Base-by-base conservation (phyloP, 2,113 vertebrate species). In the Chamaetylas fuelleborni region DNA sequence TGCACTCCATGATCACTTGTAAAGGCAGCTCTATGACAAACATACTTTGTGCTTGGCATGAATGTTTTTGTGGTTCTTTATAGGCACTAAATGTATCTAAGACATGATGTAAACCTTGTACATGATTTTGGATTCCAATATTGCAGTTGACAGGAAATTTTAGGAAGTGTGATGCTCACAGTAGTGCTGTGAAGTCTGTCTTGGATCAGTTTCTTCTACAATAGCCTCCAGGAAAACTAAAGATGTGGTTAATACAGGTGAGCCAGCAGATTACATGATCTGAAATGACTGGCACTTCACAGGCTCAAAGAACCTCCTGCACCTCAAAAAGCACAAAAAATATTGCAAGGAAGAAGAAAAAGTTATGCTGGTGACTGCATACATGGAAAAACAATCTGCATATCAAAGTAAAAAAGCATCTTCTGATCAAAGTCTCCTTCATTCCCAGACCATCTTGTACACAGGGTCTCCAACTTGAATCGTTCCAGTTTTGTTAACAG, bases 391-490 rank as follows among this genome's bases (percentile, higher is more conserved):
- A 56, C 19, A 25, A 80, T 65, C 48, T 67, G 7, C 12, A 3
- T 25, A 66, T 66, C n/a, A 7, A 91, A 88, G 45, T 24, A 43
- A 80, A 88, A 72, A 86, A 74, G 31, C 28, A 48, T 61, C 61
- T 81, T 89, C 66, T 60, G 45, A 48, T 67, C 28, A 57, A 70
- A 70, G 47, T 5, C 11, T 48, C 31, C 48, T 74, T 92, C 57
- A 34, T 71, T 73, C 98, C 19, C 95, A 88, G 71, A 82, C 54
- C 65, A 99, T 96, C 95, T 97, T 98, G 96, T 98, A 99, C 58
- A 99, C 99, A 6, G 98, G 97, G 64, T 99, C 98, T 65, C 99
- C 99, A 91, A 99, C 97, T 93, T 95, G 97, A 91, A 99, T 69
- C 0, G 80, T 93, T 48, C 99, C 99, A 11, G 96, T 97, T 97